Evolutionary conservation across 2,113 vertebrate species (phyloP).

Genomic region (Phalacrocorax brasilianus): DNA sequence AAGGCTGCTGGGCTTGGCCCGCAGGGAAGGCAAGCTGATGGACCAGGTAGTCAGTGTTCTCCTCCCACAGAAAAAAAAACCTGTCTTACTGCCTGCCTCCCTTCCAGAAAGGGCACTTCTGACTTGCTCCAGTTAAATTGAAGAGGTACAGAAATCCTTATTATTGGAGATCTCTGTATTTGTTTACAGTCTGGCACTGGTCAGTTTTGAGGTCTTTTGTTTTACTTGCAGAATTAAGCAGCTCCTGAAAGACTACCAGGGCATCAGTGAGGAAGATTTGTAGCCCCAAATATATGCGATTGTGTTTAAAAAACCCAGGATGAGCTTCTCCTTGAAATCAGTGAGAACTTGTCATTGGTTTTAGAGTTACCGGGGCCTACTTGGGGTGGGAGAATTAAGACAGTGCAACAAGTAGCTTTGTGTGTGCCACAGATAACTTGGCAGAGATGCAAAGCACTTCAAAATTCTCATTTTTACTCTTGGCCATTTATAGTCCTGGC

Average conservation of each 20-base stretch:
- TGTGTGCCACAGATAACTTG: neutral
- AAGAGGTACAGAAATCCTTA: neutral
- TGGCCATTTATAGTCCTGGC: constrained; percentile 36
- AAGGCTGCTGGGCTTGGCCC: neutral
- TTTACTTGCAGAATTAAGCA: neutral
- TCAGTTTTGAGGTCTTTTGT: neutral
- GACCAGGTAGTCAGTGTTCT: neutral
- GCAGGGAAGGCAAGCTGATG: neutral
- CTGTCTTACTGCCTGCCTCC: neutral
- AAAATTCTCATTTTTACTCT: constrained; percentile 30
- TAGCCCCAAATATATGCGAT: neutral
- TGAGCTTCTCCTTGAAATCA: neutral
- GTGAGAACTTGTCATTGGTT: neutral
- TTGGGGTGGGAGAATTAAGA: neutral
- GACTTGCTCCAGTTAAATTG: neutral
- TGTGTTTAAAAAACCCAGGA: neutral
- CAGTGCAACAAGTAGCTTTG: neutral
- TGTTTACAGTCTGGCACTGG: neutral
- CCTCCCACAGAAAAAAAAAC: neutral
- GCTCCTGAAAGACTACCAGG: neutral
- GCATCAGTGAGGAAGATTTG: neutral
- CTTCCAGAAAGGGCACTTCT: neutral
- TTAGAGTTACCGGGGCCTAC: neutral
- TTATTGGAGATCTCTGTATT: neutral
- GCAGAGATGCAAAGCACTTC: neutral